Evolutionary conservation across 2,888 invertebrate genomes (phyloP).

Genomic region (Carterocephalus palaemon): DNA sequence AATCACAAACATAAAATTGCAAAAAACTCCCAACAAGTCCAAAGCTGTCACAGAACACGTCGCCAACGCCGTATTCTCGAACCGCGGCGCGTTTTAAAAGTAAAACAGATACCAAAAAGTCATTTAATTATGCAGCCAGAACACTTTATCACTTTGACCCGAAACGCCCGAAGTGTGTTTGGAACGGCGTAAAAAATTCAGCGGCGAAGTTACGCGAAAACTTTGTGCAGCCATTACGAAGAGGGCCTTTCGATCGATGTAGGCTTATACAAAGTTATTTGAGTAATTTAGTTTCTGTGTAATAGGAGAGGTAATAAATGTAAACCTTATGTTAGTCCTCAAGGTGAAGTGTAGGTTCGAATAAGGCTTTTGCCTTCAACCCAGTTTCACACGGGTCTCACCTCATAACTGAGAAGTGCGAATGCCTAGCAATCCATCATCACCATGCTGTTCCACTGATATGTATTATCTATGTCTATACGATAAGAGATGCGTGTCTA

Average conservation of each 20-base stretch:
- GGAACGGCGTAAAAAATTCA: slow-evolving; percentile 28
- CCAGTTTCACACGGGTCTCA: no score
- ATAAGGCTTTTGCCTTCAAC: no score
- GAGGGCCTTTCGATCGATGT: slow-evolving; percentile 4
- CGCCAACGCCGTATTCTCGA: slow-evolving; percentile 8
- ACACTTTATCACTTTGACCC: slow-evolving; percentile 22
- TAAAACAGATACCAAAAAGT: slow-evolving; percentile 17
- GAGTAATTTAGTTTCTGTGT: slow-evolving; percentile 4
- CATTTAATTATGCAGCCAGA: slow-evolving; percentile 22
- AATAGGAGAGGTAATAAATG: background rate
- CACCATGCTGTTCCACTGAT: no score
- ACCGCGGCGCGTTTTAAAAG: slow-evolving; percentile 14
- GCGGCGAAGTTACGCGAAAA: slow-evolving; percentile 13
- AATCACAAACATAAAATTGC: no score
- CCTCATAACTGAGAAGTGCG: no score
- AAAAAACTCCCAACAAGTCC: no score
- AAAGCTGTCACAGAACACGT: slow-evolving; percentile 2
- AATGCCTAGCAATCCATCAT: no score
- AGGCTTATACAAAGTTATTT: background rate
- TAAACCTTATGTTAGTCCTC: no score
- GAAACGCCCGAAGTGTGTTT: slow-evolving; percentile 21
- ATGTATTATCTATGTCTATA: no score
- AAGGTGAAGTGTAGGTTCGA: no score
- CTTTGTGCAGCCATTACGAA: slow-evolving; percentile 13
- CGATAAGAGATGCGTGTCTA: no score